phyloP scores from a whole-genome alignment of 2,113 vertebrate genomes.

The Paramormyrops kingsleyae region DNA sequence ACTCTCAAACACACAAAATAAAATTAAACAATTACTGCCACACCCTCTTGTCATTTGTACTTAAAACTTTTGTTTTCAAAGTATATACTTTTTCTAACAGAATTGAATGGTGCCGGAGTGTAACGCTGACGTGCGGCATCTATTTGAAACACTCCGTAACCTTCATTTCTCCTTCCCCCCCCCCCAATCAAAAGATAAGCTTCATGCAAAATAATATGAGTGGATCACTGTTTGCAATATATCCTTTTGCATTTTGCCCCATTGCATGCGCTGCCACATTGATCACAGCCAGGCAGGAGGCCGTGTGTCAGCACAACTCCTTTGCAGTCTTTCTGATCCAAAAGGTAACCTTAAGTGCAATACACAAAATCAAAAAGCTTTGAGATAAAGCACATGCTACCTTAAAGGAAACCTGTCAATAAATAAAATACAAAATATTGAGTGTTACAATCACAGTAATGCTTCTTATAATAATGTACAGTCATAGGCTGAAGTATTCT shows the following conservation, averaged over 20 bases:
- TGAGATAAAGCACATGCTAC: conserved; percentile 22
- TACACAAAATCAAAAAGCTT: conserved; percentile 34
- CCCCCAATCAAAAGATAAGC: conserved; percentile 45
- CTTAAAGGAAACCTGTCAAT: conserved; percentile 29
- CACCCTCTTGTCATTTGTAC: conserved; percentile 43
- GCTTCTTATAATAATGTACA: conserved; percentile 35
- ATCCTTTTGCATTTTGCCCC: conserved; percentile 42
- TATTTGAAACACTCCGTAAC: conserved; percentile 43
- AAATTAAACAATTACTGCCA: conserved; percentile 52
- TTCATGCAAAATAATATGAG: conserved; percentile 62
- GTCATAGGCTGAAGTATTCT: conserved; percentile 45
- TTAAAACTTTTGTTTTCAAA: conserved; percentile 12
- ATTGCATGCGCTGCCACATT: conserved; percentile 51
- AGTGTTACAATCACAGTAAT: conserved; percentile 29
- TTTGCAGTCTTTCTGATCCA: conserved; percentile 42
- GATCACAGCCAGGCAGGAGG: conserved; percentile 36
- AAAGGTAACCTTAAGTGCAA: conserved; percentile 36
- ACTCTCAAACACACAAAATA: conserved; percentile 48
- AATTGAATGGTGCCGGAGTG: conserved; percentile 50
- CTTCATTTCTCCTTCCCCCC: conserved; percentile 41
- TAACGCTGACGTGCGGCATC: conserved; percentile 53
- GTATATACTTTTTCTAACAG: conserved; percentile 35
- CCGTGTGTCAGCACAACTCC: conserved; percentile 37
- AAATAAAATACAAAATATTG: conserved; percentile 44
- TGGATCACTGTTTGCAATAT: conserved; percentile 60